Conservation (phyloP, 2,888 invertebrate genomes). For the Meandrusa payeni region DNA sequence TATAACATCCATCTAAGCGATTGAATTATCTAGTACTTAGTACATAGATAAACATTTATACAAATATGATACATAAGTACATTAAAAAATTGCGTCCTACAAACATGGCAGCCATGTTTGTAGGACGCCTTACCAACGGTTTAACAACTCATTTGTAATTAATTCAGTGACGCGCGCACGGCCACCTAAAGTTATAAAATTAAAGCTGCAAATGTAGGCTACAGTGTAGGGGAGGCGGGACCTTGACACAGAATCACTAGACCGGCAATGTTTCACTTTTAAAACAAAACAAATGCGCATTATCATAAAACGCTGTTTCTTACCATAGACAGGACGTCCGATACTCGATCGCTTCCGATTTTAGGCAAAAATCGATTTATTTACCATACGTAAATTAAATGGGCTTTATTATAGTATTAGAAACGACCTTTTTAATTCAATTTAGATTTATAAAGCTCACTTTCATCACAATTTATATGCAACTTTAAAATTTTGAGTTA, state of each 20-base stretch:
- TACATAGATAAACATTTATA: no score
- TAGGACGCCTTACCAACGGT: conserved; percentile 17
- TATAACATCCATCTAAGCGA: no score
- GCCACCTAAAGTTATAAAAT: conserved; percentile 22
- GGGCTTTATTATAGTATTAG: no score
- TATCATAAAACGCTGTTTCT: conserved; percentile 15
- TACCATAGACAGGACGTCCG: conserved; percentile 15
- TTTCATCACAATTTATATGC: no score
- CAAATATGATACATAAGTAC: no score
- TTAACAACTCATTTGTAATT: conserved; percentile 17
- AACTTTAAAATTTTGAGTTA: no score
- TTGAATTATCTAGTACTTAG: no score
- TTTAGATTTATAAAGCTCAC: no score
- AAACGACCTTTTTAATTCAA: no score
- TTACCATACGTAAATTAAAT: no score
- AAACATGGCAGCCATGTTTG: conserved; percentile 4
- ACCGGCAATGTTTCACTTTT: conserved; percentile 56
- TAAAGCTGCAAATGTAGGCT: conserved; percentile 22
- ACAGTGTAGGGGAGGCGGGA: conserved; percentile 20
- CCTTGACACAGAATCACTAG: conserved; percentile 62
- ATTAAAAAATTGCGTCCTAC: no score
- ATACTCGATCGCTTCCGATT: neutral
- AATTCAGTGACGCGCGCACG: conserved; percentile 19
- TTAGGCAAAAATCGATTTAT: neutral
- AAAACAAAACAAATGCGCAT: conserved; percentile 33